Base-by-base conservation (phyloP, 2,888 invertebrate genomes). In the Tachina grossa region DNA sequence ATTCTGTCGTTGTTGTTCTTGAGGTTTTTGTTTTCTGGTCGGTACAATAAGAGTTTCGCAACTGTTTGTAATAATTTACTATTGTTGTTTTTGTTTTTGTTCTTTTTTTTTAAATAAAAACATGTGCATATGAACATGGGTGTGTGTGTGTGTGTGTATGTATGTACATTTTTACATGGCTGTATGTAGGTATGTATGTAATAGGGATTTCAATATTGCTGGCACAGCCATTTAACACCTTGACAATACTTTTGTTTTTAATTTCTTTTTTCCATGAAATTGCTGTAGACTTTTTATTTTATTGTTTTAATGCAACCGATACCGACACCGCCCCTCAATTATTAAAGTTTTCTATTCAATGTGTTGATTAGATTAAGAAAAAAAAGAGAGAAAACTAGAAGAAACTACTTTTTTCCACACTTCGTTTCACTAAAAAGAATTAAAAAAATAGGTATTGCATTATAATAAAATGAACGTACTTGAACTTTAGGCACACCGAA, bases 401-500 rank as follows among this genome's bases (percentile, higher is more conserved):
- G 71, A 57, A 71, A 65, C 63, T 65, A 51, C 2, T 68, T 74
- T 78, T 68, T 57, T 49, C 13, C 11, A 55, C 41, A 82, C 63
- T 76, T 76, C 63, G 61, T 69, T 74, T 61, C 22, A 79, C 31
- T 63, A 61, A 69, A 57, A 10, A 61, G 47, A 39, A 41, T n/a
- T 16, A 49, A 41, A 51, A 71, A 66, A 41, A 51, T 65, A 71
- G 65, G 57, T 31, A 31, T 31, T 31, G 31, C 4, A 31, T 31
- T 31, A 31, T 31, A 3, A 31, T 31, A 31, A 68, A 72, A 22
- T 76, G 76, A 80, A 85, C 71, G 79, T 80, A 79, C 79, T 83
- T 85, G 85, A 85, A 85, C 83, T 85, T 79, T 79, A 71, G 69
- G 71, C 83, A 78, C 74, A 78, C 63, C 61, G 49, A 75, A 66